Evolutionary conservation across 2,888 invertebrate species (phyloP).

Genomic region (Craniophora ligustri): DNA sequence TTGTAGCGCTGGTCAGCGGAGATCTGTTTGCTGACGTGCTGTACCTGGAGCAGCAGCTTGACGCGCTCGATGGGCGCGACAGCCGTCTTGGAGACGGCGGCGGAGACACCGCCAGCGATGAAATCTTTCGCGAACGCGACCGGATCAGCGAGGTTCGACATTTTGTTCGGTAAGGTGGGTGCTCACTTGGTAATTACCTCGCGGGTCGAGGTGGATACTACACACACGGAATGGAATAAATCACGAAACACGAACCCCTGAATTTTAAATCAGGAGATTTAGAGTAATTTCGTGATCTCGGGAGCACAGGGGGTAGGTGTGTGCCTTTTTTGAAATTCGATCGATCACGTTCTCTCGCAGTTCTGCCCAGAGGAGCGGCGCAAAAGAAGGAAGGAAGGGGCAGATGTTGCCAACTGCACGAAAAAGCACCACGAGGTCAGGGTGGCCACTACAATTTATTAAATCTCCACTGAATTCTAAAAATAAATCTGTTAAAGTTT

Average conservation of each 20-base stretch:
- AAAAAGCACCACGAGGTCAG: constrained; percentile 85
- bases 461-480: constrained; percentile 48
- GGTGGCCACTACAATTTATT: constrained; percentile 59
- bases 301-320: constrained; percentile 87
- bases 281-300: constrained; percentile 85
- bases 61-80: constrained; percentile 99
- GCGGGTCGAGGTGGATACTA: constrained; percentile 71
- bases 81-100: constrained; percentile 98
- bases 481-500: constrained; percentile 28
- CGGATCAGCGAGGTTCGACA: constrained; percentile 91
- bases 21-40: constrained; percentile 98
- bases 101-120: constrained; percentile 97
- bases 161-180: constrained; percentile 80
- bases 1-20: constrained; percentile 97
- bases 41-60: constrained; percentile 97
- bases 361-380: constrained; percentile 86
- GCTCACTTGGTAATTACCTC: constrained; percentile 76
- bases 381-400: constrained; percentile 88
- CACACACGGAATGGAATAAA: constrained; percentile 84
- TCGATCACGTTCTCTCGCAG: constrained; percentile 87
- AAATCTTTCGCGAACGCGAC: constrained; percentile 97
- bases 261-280: constrained; percentile 83
- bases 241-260: constrained; percentile 87
- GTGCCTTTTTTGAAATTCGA: constrained; percentile 89
- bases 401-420: constrained; percentile 82